These are phyloP conservation scores for Drosophila sproati DNA, from an alignment of 1,140 invertebrate genomes.

Conservation along the genomic window DNA sequence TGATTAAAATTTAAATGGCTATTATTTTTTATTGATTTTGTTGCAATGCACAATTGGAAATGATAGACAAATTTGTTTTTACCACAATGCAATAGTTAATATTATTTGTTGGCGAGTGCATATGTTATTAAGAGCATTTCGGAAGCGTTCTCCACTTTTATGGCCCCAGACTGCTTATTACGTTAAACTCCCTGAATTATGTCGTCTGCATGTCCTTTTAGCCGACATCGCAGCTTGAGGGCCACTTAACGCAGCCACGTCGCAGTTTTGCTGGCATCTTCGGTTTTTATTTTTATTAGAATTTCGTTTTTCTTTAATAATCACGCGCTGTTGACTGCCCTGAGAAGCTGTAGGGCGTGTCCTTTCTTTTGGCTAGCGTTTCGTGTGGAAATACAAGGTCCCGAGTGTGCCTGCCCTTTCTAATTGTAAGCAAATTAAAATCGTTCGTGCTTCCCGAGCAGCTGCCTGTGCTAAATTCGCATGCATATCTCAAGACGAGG, in stretches of 20 bases:
- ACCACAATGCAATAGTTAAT: too few relatives aligned
- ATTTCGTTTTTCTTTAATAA: constrained; percentile 40
- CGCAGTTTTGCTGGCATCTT: background rate
- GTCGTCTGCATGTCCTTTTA: constrained; percentile 58
- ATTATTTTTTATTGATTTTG: background rate
- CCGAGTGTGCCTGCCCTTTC: constrained; percentile 20
- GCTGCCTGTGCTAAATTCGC: constrained; percentile 8
- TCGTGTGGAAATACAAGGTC: constrained; percentile 23
- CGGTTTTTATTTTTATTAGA: background rate
- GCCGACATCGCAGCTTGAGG: constrained; percentile 48
- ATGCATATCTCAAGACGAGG: constrained; percentile 17
- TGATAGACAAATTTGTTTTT: too few relatives aligned
- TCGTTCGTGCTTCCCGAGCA: constrained; percentile 34
- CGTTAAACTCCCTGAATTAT: constrained; percentile 55
- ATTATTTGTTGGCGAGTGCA: background rate
- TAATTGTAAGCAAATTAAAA: constrained; percentile 56
- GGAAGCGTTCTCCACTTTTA: constrained; percentile 6
- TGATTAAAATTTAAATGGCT: too few relatives aligned
- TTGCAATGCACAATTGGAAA: too few relatives aligned
- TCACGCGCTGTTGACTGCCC: constrained; percentile 30
- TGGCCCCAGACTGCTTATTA: constrained; percentile 17
- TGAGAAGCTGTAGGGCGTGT: constrained; percentile 50
- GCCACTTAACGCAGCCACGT: constrained; percentile 51
- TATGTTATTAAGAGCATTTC: constrained; percentile 30
- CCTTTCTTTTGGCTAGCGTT: background rate